Evolutionary conservation across 2,797 vertebrate genomes (phyloP), one percentile per base, ranked within the genome.

Genomic region (Anableps anableps): DNA sequence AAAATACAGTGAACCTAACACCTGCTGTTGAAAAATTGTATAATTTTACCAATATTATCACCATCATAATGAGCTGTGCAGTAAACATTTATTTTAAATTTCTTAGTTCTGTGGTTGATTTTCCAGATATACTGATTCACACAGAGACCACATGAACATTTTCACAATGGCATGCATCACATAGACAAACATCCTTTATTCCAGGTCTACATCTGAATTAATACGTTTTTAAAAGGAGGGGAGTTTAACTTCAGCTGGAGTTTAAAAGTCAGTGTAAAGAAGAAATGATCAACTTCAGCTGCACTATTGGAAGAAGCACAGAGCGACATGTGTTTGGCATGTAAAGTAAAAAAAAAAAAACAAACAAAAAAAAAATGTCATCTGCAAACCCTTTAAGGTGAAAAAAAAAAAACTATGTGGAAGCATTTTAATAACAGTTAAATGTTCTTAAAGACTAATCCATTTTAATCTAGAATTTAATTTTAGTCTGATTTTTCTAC

Each of bases 151-250:
- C 53, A 55, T 77, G 72, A 47, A 55, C 34, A 53, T 85, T 88
- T 82, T 66, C n/a, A 62, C 29, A 72, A 70, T 76, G 36, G 48
- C 51, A 82, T 53, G 8, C 70, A 73, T 81, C n/a, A 68, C 55
- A 81, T 50, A 76, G 48, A 73, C 77, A 75, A 72, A 77, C 51
- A 79, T 2, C 34, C 31, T 43, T 62, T 19, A 43, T n/a, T 51
- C 62, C 19, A 76, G 68, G 78, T 41, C 81, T 50, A 84, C 51
- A 72, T 68, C 45, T 68, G 77, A 74, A 74, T 77, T 38, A 50
- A 74, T 80, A 74, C 72, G 55, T 78, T 34, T 13, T 41, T 72
- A 47, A 62, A 31, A 17, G 14, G 58, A 31, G 55, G n/a, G 13
- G 45, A 50, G 1, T 62, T 83, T 58, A 72, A 66, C 41, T n/a